Conservation (phyloP, 2,113 vertebrate genomes). For the Chinchilla lanigera region DNA sequence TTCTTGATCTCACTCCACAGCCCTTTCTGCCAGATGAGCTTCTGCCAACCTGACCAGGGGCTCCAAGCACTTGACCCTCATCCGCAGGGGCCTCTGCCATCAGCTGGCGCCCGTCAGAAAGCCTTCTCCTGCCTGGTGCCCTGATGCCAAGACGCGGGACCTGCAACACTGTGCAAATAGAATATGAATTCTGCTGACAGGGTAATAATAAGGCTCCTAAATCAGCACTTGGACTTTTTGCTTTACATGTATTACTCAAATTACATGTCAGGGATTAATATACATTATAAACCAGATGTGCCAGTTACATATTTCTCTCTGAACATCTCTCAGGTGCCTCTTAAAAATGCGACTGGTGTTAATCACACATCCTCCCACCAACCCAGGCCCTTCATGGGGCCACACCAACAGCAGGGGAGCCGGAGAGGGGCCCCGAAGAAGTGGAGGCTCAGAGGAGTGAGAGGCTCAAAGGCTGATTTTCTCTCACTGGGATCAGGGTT, state of each 20-base stretch:
- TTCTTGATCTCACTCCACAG: background rate
- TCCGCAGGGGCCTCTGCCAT: background rate
- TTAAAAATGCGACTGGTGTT: constrained; percentile 45
- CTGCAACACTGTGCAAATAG: constrained; percentile 60
- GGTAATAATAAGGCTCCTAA: constrained; percentile 76
- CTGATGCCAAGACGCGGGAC: constrained; percentile 25
- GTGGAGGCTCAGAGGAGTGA: background rate
- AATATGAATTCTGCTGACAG: constrained; percentile 77
- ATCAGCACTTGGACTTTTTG: constrained; percentile 74
- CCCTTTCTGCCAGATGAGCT: constrained; percentile 10
- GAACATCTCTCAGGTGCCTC: constrained; percentile 45
- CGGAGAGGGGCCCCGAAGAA: background rate
- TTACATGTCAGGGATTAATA: constrained; percentile 81
- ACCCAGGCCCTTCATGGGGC: background rate
- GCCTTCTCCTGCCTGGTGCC: constrained; percentile 50
- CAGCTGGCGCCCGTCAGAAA: background rate
- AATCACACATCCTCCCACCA: constrained; percentile 52
- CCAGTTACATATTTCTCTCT: constrained; percentile 67
- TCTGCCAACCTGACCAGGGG: background rate
- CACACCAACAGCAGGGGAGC: background rate
- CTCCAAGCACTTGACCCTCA: background rate
- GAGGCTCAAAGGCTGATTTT: background rate
- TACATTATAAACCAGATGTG: constrained; percentile 78
- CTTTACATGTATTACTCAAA: constrained; percentile 80
- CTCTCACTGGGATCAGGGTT: background rate